Conservation (phyloP, 1,140 invertebrate genomes). For the Oedothorax gibbosus region DNA sequence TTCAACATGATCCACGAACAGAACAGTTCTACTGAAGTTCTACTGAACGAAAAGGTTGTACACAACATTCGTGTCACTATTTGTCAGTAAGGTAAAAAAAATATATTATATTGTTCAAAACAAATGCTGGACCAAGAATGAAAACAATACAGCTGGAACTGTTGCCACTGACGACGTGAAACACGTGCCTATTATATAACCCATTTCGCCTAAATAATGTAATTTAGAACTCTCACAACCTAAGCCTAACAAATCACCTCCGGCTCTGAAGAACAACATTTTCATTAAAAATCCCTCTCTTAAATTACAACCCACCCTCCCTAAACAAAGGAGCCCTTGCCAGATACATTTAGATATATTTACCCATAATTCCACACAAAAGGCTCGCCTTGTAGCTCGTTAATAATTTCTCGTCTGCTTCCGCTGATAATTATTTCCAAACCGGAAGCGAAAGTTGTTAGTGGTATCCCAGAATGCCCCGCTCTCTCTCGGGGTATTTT, state of each 20-base stretch:
- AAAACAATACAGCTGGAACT: too few species aligned
- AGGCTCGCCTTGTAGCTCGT: constrained; percentile 49
- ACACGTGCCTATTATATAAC: too few species aligned
- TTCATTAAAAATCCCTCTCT: constrained; percentile 57
- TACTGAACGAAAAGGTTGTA: too few species aligned
- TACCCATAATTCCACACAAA: constrained; percentile 57
- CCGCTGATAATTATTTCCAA: constrained; percentile 59
- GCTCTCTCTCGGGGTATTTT: constrained; percentile 15
- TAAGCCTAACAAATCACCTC: constrained; percentile 28
- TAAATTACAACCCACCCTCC: constrained; percentile 5
- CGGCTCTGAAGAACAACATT: constrained; percentile 53
- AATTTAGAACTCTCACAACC: not conserved
- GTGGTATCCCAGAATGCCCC: constrained; percentile 34
- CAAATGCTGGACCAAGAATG: too few species aligned
- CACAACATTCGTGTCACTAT: too few species aligned
- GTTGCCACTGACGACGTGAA: too few species aligned
- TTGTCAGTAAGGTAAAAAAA: too few species aligned
- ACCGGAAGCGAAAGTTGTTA: constrained; percentile 59
- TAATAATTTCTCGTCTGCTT: constrained; percentile 56
- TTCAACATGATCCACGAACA: too few species aligned
- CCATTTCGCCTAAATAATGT: too few species aligned
- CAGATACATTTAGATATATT: constrained; percentile 46
- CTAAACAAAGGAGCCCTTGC: not conserved
- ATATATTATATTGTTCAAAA: too few species aligned
- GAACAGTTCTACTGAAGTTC: too few species aligned